Conservation (phyloP, 2,113 vertebrate species). For the Puffinus mauretanicus region DNA sequence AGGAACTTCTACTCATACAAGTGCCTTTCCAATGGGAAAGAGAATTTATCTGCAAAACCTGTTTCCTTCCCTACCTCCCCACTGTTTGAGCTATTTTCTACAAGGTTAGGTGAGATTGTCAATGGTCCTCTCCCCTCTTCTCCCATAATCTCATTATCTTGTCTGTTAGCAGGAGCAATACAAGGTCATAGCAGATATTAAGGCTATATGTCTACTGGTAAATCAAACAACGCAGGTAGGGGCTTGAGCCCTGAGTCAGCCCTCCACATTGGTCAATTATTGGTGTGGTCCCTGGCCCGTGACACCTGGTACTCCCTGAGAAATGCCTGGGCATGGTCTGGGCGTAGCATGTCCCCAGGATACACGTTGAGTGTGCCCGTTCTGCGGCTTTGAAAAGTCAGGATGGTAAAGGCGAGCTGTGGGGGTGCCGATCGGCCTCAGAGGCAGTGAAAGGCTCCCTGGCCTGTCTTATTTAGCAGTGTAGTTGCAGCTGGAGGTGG, state of each 20-base stretch:
- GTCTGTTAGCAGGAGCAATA: background rate
- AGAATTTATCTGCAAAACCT: background rate
- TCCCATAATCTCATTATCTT: background rate
- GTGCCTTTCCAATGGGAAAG: background rate
- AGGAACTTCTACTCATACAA: background rate
- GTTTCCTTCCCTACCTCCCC: background rate
- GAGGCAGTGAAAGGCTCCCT: background rate
- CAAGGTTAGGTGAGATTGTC: background rate
- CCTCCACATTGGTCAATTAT: background rate
- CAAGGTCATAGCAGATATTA: background rate
- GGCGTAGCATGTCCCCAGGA: background rate
- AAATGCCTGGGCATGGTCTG: background rate
- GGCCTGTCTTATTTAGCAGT: background rate
- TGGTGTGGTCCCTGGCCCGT: too few relatives aligned
- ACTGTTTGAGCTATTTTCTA: background rate
- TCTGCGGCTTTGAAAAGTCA: background rate
- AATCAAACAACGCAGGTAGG: background rate
- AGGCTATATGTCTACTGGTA: background rate
- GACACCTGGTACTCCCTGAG: background rate
- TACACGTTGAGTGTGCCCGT: accelerated
- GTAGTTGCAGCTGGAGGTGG: background rate
- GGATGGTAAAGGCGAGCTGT: background rate
- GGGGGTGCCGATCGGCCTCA: background rate
- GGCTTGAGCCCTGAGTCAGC: background rate
- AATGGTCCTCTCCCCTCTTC: background rate